A percentile compares a stretch with the other conserved stretches of the same genome.
Evolutionary conservation across 1,140 invertebrate genomes (phyloP).

Genomic region (Musca vetustissima): DNA sequence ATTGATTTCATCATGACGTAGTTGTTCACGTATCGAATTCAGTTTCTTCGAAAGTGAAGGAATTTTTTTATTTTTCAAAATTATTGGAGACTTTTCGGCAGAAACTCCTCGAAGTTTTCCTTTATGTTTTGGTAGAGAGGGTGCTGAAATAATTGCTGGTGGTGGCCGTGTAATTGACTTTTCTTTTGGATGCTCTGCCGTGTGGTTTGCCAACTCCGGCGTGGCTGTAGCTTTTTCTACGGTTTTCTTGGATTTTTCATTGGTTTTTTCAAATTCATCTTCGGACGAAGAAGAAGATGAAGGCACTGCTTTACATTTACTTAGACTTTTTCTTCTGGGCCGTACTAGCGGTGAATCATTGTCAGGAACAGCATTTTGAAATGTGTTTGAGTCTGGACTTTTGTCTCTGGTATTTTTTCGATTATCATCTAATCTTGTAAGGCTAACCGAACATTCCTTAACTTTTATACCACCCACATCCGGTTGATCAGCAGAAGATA

Average conservation of each 20-base stretch:
- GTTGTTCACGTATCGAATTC: constrained; percentile 13
- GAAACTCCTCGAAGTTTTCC: constrained; percentile 41
- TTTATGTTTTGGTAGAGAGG: constrained; percentile 34
- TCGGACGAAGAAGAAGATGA: background rate
- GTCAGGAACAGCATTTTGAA: background rate
- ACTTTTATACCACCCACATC: background rate
- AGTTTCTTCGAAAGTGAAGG: background rate
- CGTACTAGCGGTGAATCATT: background rate
- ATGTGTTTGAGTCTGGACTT: background rate
- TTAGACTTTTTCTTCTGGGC: background rate
- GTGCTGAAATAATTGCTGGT: constrained; percentile 37
- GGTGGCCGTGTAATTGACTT: background rate
- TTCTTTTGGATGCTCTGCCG: background rate
- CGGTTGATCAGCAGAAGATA: background rate
- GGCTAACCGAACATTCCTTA: background rate
- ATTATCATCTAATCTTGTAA: background rate
- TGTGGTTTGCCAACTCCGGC: no score
- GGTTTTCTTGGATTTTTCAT: background rate
- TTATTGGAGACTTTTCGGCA: constrained; percentile 9
- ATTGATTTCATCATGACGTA: constrained; percentile 2
- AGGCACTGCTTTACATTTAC: background rate
- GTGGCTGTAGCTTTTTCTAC: no score
- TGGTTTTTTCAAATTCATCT: constrained; percentile 8
- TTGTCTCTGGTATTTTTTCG: background rate
- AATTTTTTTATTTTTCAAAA: background rate